phyloP scores from a whole-genome alignment of 2,113 vertebrate genomes.

The Arenaria interpres region DNA sequence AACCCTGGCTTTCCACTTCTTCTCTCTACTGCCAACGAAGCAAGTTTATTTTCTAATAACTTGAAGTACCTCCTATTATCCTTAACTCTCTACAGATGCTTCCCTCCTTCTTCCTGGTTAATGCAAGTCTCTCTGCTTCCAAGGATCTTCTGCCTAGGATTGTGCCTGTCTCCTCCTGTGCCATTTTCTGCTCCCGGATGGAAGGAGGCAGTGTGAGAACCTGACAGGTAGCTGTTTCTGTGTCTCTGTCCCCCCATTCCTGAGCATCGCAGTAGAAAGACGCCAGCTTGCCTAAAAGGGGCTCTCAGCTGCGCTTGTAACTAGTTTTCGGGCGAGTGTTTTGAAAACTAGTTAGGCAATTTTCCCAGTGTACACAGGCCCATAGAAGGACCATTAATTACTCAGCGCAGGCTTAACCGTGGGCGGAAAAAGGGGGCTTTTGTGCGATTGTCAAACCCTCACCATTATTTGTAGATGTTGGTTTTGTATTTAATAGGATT shows the following conservation, averaged over 20 bases:
- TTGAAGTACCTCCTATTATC: background rate
- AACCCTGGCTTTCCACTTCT: background rate
- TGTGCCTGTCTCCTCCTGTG: background rate
- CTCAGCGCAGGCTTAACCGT: background rate
- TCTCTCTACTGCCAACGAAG: background rate
- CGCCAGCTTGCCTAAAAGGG: background rate
- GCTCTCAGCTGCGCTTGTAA: background rate
- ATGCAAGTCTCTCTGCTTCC: background rate
- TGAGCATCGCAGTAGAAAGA: background rate
- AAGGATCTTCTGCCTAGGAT: background rate
- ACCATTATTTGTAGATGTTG: conserved; percentile 74
- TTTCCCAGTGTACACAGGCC: conserved; percentile 29
- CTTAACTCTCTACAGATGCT: background rate
- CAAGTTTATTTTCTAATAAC: conserved; percentile 22
- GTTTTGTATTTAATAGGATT: conserved; percentile 70
- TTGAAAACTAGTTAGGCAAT: conserved; percentile 50
- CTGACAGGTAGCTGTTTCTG: background rate
- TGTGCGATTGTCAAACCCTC: conserved; percentile 44
- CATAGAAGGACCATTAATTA: conserved; percentile 53
- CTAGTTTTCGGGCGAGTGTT: background rate
- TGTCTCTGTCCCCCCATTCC: background rate
- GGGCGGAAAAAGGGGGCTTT: conserved; percentile 54
- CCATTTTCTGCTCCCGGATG: background rate
- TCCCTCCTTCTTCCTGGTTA: background rate
- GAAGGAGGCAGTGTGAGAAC: background rate